Conservation (phyloP, 2,113 vertebrate genomes). For the Rhinolophus sinicus region DNA sequence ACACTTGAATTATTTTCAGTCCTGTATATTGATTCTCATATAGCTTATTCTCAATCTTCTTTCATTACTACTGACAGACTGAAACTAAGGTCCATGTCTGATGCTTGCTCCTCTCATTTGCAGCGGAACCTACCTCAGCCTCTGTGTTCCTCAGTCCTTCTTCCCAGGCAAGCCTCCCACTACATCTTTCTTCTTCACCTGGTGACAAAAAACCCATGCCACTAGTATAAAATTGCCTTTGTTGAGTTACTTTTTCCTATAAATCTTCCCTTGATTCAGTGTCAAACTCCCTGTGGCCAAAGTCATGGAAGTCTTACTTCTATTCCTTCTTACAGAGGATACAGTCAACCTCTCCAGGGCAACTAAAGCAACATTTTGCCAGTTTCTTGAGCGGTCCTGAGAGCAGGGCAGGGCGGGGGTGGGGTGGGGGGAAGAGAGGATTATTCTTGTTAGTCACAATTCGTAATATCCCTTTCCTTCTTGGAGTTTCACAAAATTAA, state of each 20-base stretch:
- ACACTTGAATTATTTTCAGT: neutral
- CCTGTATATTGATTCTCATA: neutral
- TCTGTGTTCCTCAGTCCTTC: neutral
- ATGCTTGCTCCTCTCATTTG: neutral
- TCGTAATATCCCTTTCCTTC: neutral
- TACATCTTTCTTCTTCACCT: neutral
- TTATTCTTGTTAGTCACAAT: neutral
- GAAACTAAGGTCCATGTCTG: neutral
- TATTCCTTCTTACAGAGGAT: neutral
- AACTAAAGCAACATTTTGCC: neutral
- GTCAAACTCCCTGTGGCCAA: neutral
- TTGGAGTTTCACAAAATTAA: neutral
- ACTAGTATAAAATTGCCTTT: neutral
- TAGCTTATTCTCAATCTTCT: neutral
- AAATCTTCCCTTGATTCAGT: neutral
- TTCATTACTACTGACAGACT: neutral
- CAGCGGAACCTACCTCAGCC: rapidly evolving
- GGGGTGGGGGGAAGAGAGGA: neutral
- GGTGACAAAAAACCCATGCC: neutral
- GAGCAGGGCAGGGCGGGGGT: neutral
- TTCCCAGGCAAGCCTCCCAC: neutral
- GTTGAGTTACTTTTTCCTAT: neutral
- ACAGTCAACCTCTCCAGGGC: neutral
- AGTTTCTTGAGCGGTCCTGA: neutral
- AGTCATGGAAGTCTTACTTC: neutral